These are phyloP conservation scores for Numida meleagris DNA, from an alignment of 2,113 vertebrate species.

Conservation along the genomic window DNA sequence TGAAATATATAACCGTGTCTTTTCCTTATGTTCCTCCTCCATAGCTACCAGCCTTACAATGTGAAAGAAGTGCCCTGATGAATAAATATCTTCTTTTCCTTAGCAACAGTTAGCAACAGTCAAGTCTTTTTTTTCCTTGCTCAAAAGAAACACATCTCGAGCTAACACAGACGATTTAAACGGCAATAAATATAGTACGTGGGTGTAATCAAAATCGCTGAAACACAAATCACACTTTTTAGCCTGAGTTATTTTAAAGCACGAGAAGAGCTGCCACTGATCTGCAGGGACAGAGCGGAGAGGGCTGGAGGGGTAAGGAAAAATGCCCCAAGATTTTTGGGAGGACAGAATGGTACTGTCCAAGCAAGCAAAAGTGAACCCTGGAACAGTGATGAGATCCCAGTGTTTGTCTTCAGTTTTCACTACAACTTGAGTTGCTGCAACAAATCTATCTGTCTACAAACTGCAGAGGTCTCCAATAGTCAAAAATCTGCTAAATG, in stretches of 20 bases:
- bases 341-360: not conserved
- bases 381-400: not conserved
- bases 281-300: slow-evolving; percentile 21
- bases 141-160: slow-evolving; percentile 52
- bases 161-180: slow-evolving; percentile 74
- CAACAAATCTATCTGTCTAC: slow-evolving; percentile 6
- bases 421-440: not conserved
- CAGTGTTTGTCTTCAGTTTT: not conserved
- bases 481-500: slow-evolving; percentile 62
- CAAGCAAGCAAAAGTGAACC: slow-evolving; percentile 7
- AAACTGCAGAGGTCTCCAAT: not conserved
- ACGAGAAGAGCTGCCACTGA: slow-evolving; percentile 55
- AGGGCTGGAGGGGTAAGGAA: not conserved
- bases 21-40: slow-evolving; percentile 37
- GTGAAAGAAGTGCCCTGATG: slow-evolving; percentile 49
- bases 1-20: slow-evolving; percentile 36
- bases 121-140: not conserved
- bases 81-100: slow-evolving; percentile 60
- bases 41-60: slow-evolving; percentile 26
- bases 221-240: slow-evolving; percentile 41
- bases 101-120: slow-evolving; percentile 67
- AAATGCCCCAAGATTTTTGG: not conserved
- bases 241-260: slow-evolving; percentile 70
- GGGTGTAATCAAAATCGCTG: slow-evolving; percentile 73
- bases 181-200: slow-evolving; percentile 72